Base-by-base conservation (phyloP, 1,140 invertebrate genomes). In the Eubasilissa regina region DNA sequence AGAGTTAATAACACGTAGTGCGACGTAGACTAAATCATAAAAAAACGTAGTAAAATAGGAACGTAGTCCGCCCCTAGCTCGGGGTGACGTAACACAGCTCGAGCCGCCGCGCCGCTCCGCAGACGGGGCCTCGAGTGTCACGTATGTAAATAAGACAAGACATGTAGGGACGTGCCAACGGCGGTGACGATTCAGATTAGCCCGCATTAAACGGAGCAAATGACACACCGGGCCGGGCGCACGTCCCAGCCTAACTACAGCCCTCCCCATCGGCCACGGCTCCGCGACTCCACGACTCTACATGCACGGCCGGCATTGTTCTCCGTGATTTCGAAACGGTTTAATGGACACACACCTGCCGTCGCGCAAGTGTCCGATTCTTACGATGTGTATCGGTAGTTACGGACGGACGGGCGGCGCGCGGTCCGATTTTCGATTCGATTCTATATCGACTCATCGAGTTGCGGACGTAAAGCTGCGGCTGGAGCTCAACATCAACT, bases 91-190 rank as follows among this genome's bases (percentile, higher is more conserved):
- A n/a, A n/a, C n/a, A n/a, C n/a, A n/a, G n/a, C n/a, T n/a, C n/a
- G n/a, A n/a, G n/a, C n/a, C n/a, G n/a, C n/a, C n/a, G n/a, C n/a
- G n/a, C n/a, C n/a, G n/a, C n/a, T n/a, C n/a, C n/a, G n/a, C n/a
- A n/a, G n/a, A n/a, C n/a, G n/a, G 25, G 17, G 45, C 43, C 9
- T 15, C 12, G 45, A 72, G 47, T 72, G 68, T 78, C 81, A 82
- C 81, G 81, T 82, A 77, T 82, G 81, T 80, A 82, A 82, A 82
- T 82, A 82, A 77, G 78, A 81, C 70, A 62, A 74, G 74, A 72
- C 60, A 76, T 58, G 75, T 77, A 48, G 25, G 80, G 55, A 80
- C 81, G 81, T 82, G 81, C 73, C 70, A 15, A 35, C 13, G 51
- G 13, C 78, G 72, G 74, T 11, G 64, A 56, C 75, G 55, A 15